Conservation (phyloP, 2,113 vertebrate genomes). For the Gymnarchus niloticus region DNA sequence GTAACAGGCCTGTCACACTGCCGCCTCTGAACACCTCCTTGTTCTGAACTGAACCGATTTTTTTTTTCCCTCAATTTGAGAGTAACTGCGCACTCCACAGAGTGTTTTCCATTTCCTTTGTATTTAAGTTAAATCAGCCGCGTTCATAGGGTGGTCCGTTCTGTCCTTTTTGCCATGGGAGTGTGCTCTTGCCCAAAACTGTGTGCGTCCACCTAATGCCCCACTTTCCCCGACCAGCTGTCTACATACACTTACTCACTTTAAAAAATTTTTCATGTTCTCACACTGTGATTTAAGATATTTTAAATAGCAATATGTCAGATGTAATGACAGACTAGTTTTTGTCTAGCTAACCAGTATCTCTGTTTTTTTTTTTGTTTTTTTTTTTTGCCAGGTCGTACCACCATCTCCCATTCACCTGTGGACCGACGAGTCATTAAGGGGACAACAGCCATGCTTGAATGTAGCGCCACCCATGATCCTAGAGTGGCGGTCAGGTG, state of each 20-base stretch:
- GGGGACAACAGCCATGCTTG: slow-evolving; percentile 80
- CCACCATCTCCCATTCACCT: slow-evolving; percentile 74
- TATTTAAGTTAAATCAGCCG: neutral
- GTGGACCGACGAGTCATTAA: slow-evolving; percentile 85
- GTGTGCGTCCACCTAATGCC: no score
- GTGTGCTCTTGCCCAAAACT: no score
- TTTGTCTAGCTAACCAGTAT: neutral
- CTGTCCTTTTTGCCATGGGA: neutral
- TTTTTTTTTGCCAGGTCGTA: slow-evolving; percentile 68
- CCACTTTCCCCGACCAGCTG: no score
- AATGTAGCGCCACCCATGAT: slow-evolving; percentile 78
- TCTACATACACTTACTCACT: no score
- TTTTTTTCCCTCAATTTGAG: no score
- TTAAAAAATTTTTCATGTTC: no score
- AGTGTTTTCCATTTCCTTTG: neutral
- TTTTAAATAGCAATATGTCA: neutral
- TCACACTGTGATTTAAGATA: neutral
- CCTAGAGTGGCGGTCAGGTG: slow-evolving; percentile 59
- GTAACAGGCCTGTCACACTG: neutral
- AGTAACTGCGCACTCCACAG: no score
- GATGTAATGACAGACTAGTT: neutral
- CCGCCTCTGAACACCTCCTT: neutral
- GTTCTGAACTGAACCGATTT: no score
- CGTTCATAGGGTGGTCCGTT: neutral
- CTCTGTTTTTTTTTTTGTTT: neutral